Conservation (phyloP, 64 coral and sea anemone species). For the Orbicella faveolata region DNA sequence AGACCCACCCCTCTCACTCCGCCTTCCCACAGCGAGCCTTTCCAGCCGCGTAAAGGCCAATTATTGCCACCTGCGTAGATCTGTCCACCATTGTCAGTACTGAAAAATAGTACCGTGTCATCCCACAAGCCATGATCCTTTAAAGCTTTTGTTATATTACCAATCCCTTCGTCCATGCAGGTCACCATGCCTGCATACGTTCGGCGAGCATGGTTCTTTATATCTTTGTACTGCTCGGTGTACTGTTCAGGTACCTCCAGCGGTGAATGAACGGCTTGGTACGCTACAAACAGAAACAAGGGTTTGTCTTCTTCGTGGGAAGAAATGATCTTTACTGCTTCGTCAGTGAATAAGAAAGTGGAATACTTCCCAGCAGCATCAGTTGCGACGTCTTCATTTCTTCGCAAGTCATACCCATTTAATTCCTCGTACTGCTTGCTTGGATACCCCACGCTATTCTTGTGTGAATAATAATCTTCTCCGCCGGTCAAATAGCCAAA, state of each 20-base stretch:
- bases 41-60: constrained; percentile 48
- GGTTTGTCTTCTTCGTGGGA: constrained; percentile 20
- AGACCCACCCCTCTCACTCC: constrained; percentile 52
- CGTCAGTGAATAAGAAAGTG: constrained; percentile 53
- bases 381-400: constrained; percentile 44
- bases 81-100: constrained; percentile 73
- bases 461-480: constrained; percentile 69
- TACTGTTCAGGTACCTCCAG: constrained; percentile 53
- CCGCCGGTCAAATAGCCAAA: constrained; percentile 63
- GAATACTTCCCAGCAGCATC: constrained; percentile 48
- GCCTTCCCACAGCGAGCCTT: constrained; percentile 60
- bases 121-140: constrained; percentile 51
- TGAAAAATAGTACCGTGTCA: constrained; percentile 66
- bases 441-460: neutral
- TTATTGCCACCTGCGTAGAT: constrained; percentile 49
- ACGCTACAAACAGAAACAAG: constrained; percentile 57
- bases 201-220: constrained; percentile 16
- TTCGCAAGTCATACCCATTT: constrained; percentile 55
- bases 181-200: constrained; percentile 55
- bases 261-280: constrained; percentile 53
- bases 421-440: neutral
- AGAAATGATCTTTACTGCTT: constrained; percentile 53
- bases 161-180: constrained; percentile 70
- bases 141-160: constrained; percentile 43
- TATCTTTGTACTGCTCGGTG: constrained; percentile 39